Evolutionary conservation across 2,888 invertebrate species (phyloP).

Genomic region (Meta bourneti): DNA sequence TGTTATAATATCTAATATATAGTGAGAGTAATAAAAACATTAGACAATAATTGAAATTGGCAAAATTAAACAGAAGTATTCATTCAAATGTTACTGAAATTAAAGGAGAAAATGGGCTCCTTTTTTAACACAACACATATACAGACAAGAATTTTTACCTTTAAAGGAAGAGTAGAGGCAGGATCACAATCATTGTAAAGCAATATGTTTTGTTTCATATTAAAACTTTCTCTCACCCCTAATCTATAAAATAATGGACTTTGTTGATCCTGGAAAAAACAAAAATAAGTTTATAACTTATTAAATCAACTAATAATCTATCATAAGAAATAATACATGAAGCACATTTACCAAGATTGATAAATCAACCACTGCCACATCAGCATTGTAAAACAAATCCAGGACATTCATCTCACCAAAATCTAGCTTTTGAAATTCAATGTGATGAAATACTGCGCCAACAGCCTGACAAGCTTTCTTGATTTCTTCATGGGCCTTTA

Average conservation of each 20-base stretch:
- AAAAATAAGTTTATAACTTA: neutral
- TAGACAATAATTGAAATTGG: neutral
- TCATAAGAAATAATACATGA: neutral
- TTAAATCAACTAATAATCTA: neutral
- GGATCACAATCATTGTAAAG: constrained; percentile 93
- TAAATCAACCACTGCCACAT: constrained; percentile 97
- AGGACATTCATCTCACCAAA: constrained; percentile 97
- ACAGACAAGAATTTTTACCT: constrained; percentile 82
- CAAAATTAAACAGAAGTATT: neutral
- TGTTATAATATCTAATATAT: neutral
- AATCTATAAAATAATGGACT: constrained; percentile 97
- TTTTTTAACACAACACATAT: too few relatives aligned
- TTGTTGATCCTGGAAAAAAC: constrained; percentile 88
- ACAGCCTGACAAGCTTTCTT: constrained; percentile 89
- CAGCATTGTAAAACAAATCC: constrained; percentile 98
- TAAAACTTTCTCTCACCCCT: constrained; percentile 97
- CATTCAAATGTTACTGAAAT: neutral
- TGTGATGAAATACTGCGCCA: constrained; percentile 90
- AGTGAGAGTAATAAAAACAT: neutral
- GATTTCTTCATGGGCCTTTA: constrained; percentile 91
- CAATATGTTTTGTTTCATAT: constrained; percentile 96
- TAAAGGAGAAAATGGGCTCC: too few relatives aligned
- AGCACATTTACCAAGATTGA: constrained; percentile 83
- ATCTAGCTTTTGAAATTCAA: constrained; percentile 87
- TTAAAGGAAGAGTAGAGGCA: constrained; percentile 91